phyloP scores from a whole-genome alignment of 2,888 invertebrate species.

The Dynastes tityus region DNA sequence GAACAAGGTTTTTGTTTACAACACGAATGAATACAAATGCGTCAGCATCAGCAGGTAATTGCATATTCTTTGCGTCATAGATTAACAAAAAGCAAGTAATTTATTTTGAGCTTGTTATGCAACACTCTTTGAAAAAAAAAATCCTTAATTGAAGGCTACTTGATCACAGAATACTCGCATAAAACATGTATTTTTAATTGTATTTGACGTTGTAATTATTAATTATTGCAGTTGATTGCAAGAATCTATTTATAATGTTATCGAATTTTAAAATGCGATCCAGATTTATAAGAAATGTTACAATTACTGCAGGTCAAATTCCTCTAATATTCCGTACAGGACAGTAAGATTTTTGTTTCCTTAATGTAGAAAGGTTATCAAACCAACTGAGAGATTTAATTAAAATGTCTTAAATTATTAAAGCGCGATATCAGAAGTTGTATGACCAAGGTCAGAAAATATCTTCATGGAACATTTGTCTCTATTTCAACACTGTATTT shows the following conservation, averaged over 20 bases:
- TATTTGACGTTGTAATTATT: neutral
- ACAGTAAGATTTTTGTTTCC: neutral
- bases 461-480: too few relatives aligned
- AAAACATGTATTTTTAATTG: neutral
- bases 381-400: too few relatives aligned
- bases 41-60: conserved; percentile 17
- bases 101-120: conserved; percentile 24
- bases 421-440: too few relatives aligned
- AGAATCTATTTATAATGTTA: too few relatives aligned
- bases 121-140: conserved; percentile 2
- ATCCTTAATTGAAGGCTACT: neutral
- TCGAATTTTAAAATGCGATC: too few relatives aligned
- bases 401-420: too few relatives aligned
- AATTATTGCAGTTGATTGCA: too few relatives aligned
- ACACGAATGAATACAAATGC: neutral
- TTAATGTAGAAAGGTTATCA: neutral
- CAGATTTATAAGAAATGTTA: too few relatives aligned
- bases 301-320: too few relatives aligned
- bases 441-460: too few relatives aligned
- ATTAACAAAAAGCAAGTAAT: neutral
- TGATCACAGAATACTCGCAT: neutral
- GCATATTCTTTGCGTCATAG: conserved; percentile 18
- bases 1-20: neutral
- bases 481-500: too few relatives aligned
- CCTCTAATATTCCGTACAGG: too few relatives aligned